Conservation (phyloP, 2,888 invertebrate species). For the Ommatoiulus sabulosus region DNA sequence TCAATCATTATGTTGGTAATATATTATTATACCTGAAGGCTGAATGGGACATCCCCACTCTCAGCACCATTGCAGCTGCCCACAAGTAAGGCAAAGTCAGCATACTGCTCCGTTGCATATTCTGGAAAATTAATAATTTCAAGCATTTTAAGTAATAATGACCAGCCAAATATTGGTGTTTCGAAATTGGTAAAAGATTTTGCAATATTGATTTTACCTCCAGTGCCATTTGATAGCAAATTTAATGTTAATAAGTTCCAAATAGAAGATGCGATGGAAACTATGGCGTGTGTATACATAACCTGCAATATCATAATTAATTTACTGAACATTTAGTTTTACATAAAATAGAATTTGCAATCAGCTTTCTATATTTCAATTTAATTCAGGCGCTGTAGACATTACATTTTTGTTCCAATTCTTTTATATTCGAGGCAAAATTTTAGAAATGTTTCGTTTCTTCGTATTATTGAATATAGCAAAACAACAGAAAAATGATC, state of each 20-base stretch:
- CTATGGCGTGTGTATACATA: background rate
- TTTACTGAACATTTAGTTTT: no score
- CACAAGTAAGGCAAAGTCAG: constrained; percentile 51
- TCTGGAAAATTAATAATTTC: background rate
- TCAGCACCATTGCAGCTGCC: constrained; percentile 54
- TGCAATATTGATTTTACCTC: background rate
- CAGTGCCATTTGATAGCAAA: background rate
- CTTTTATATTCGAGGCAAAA: no score
- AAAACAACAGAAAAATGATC: no score
- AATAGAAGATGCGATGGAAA: background rate
- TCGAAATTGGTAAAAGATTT: no score
- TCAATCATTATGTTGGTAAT: no score
- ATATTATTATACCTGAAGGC: background rate
- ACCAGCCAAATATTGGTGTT: no score
- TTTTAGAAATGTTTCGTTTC: no score
- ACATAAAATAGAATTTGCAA: no score
- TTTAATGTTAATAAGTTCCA: background rate
- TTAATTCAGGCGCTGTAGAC: no score
- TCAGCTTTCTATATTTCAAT: no score
- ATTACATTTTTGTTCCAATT: no score
- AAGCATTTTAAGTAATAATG: background rate
- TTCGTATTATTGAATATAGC: no score
- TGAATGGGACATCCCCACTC: constrained; percentile 55
- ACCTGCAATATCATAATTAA: background rate
- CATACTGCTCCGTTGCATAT: constrained; percentile 16